Conservation (phyloP, 2,113 vertebrate genomes). For the Dascyllus trimaculatus region DNA sequence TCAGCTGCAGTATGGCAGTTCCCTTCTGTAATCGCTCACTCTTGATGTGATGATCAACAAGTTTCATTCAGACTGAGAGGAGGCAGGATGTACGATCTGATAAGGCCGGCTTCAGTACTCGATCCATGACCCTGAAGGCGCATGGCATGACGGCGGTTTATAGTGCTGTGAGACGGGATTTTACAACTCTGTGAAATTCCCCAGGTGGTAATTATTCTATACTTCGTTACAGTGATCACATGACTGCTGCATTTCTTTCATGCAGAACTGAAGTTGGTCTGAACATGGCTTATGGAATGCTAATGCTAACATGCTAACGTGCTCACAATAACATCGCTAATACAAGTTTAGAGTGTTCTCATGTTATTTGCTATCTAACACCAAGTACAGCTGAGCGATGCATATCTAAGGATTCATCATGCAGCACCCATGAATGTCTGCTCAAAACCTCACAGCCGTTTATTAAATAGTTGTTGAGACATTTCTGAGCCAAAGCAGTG, state of each 20-base stretch:
- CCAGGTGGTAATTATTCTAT: neutral
- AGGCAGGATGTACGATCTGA: neutral
- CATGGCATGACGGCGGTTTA: neutral
- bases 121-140: neutral
- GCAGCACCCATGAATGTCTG: too few species aligned
- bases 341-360: too few species aligned
- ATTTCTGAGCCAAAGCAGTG: neutral
- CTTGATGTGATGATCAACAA: neutral
- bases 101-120: neutral
- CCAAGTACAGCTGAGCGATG: neutral
- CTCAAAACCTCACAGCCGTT: neutral
- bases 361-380: neutral
- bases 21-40: neutral
- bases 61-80: neutral
- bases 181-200: neutral
- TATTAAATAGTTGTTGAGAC: neutral
- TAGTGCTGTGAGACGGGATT: neutral
- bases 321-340: neutral
- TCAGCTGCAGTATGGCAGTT: slow-evolving; percentile 14
- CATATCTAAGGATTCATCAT: neutral
- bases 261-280: neutral
- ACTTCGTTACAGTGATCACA: neutral
- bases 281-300: neutral
- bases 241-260: neutral
- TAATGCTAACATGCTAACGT: neutral